A percentile compares a stretch with the other conserved stretches of the same genome.
Evolutionary conservation across 2,113 vertebrate species (phyloP).

Genomic region (Semicossyphus pulcher): DNA sequence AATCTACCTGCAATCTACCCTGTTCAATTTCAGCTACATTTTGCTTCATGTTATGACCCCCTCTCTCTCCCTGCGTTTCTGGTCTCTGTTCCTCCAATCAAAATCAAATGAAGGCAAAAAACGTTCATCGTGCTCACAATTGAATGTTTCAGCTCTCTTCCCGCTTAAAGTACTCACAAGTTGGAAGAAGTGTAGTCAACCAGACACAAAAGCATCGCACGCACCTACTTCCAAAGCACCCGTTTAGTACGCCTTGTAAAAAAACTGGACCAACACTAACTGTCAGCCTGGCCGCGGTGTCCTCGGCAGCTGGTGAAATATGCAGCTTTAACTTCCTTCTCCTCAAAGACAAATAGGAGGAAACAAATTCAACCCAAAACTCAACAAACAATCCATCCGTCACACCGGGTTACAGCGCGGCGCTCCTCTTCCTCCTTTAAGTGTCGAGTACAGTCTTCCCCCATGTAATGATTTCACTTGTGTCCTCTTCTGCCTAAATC

Average conservation of each 20-base stretch:
- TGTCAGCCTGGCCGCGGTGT: background rate
- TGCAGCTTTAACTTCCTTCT: constrained; percentile 34
- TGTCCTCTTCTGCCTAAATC: background rate
- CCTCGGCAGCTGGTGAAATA: constrained; percentile 14
- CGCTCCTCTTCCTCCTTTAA: background rate
- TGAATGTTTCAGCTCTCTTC: background rate
- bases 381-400: background rate
- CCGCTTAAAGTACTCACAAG: background rate
- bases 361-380: background rate
- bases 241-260: background rate
- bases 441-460: background rate
- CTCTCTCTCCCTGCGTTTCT: background rate
- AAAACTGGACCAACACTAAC: background rate
- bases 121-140: background rate
- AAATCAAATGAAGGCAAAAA: background rate
- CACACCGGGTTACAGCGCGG: background rate
- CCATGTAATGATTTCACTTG: background rate
- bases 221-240: background rate
- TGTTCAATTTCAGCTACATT: no score
- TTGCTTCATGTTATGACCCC: no score
- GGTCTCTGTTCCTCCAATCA: background rate
- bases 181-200: background rate
- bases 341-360: constrained; percentile 27
- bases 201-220: background rate
- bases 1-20: no score